These are phyloP conservation scores for Anhinga anhinga DNA, from an alignment of 2,113 vertebrate species.

Conservation along the genomic window DNA sequence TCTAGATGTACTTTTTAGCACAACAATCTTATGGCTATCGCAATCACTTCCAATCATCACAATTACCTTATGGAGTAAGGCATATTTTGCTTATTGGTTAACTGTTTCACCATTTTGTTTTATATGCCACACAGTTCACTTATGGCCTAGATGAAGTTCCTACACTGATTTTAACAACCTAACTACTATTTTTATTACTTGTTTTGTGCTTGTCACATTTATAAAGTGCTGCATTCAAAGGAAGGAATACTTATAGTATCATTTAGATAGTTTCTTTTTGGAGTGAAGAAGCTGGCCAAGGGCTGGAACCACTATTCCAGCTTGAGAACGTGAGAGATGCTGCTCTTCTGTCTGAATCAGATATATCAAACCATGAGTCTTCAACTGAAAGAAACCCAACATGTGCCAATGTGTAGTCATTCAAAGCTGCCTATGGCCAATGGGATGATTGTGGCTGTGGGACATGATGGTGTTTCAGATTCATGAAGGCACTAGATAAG, in stretches of 20 bases:
- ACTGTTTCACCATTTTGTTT: not conserved
- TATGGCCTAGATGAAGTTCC: not conserved
- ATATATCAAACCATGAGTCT: not conserved
- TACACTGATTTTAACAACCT: not conserved
- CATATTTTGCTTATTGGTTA: not conserved
- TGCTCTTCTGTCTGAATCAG: not conserved
- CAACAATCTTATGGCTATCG: not conserved
- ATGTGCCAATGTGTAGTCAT: not conserved
- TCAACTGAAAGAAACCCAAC: not conserved
- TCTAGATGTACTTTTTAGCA: not conserved
- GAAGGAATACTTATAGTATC: not conserved
- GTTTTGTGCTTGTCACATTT: not conserved
- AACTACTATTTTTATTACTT: not conserved
- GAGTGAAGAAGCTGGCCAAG: not conserved
- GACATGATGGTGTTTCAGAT: not conserved
- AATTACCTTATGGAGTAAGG: not conserved
- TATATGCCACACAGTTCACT: not conserved
- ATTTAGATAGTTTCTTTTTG: not conserved
- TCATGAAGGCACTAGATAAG: not conserved
- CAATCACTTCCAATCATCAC: not conserved
- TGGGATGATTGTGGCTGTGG: fast-evolving
- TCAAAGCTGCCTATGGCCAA: not conserved
- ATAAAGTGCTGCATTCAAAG: not conserved
- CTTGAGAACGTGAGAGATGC: not conserved
- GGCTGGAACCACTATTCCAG: not conserved